Evolutionary conservation across 2,888 invertebrate species (phyloP).

Genomic region (Vesta saturnalis): DNA sequence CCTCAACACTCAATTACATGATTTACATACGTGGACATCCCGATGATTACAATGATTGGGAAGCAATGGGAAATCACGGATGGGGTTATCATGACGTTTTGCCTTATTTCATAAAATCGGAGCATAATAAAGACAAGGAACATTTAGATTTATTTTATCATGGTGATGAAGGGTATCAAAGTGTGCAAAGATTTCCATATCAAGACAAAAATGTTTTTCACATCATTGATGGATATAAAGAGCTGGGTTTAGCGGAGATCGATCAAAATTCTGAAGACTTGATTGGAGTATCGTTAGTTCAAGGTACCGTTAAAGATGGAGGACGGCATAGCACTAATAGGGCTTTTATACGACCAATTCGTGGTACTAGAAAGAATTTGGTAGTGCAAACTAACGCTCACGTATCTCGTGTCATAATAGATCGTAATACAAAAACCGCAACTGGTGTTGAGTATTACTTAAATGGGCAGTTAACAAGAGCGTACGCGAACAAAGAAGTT

Average conservation of each 20-base stretch:
- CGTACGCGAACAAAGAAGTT: constrained; percentile 69
- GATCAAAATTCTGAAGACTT: constrained; percentile 69
- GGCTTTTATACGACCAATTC: constrained; percentile 75
- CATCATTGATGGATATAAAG: constrained; percentile 69
- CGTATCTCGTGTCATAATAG: constrained; percentile 69
- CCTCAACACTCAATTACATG: constrained; percentile 74
- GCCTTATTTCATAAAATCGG: constrained; percentile 76
- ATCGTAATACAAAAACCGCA: constrained; percentile 64
- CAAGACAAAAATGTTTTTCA: constrained; percentile 68
- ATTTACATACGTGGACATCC: constrained; percentile 71
- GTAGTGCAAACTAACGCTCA: constrained; percentile 65
- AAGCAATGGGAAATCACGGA: constrained; percentile 68
- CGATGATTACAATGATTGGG: constrained; percentile 74
- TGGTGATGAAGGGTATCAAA: constrained; percentile 70
- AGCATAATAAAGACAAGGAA: constrained; percentile 69
- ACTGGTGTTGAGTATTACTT: constrained; percentile 65
- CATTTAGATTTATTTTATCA: constrained; percentile 68
- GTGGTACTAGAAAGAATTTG: constrained; percentile 65
- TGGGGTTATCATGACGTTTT: constrained; percentile 73
- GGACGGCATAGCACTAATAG: constrained; percentile 69
- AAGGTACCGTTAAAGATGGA: constrained; percentile 71
- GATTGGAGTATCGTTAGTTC: constrained; percentile 70
- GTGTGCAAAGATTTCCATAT: constrained; percentile 72
- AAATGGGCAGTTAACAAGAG: constrained; percentile 62
- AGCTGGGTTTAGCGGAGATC: constrained; percentile 68